Base-by-base conservation (phyloP, 2,888 invertebrate species). In the Watsonalla binaria region DNA sequence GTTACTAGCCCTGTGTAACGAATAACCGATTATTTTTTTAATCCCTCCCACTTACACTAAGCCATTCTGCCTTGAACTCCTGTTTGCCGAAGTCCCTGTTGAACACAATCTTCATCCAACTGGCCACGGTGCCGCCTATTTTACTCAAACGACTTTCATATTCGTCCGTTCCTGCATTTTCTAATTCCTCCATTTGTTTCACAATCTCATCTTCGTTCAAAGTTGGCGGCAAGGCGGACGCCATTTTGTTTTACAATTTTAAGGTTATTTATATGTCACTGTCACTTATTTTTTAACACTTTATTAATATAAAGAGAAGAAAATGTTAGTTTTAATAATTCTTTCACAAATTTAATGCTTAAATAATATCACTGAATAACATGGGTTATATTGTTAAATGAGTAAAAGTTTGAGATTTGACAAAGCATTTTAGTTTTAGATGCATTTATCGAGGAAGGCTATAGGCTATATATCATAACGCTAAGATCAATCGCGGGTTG, bases 41-140 rank as follows among this genome's bases (percentile, higher is more conserved):
- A 13, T 45, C 11, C 35, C 37, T 55, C 33, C 45, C 9, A 80
- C 90, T 86, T 71, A 89, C 90, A 52, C 78, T 80, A 54, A 85
- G 64, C 86, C 85, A 84, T n/a, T 78, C 82, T 0, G 90, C 82
- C 11, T 80, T 76, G 15, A 88, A 88, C 5, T 80, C 78, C 46
- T 81, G 78, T 7, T 62, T 60, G 0, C 60, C 61, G 0, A 58
- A 62, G 6, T 75, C 77, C 39, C 65, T 80, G 55, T 86, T 88
- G 55, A 90, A 89, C 0, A 90, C 52, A 2, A 74, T 54, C 46
- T 82, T 83, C 85, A 90, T 86, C 86, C 87, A 86, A 11, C 68
- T 76, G 0, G 80, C 66, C 0, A 88, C 64, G 0, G 84, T 75
- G 45, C 74, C 75, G 0, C 84, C 83, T 5, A 82, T 74, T 50